Percentiles rank a stretch among this genome's conserved stretches.
phyloP scores from a whole-genome alignment of 1,140 invertebrate species.

The Hylyphantes graminicola region DNA sequence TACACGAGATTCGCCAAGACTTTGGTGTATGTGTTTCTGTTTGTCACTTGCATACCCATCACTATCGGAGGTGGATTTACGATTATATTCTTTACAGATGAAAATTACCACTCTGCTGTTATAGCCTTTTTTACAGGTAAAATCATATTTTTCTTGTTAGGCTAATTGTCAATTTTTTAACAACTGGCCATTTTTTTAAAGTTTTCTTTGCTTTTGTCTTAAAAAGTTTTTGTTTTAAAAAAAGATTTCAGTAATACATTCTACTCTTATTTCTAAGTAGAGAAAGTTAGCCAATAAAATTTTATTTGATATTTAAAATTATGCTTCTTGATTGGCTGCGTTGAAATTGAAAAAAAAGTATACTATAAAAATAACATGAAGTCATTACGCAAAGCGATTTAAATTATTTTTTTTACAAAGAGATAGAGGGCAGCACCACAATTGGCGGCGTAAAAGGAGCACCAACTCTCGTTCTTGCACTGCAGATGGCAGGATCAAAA shows the following conservation, averaged over 20 bases:
- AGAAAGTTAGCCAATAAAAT: background rate
- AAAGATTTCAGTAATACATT: background rate
- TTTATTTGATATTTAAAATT: background rate
- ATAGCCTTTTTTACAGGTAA: constrained; percentile 39
- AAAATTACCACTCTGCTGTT: constrained; percentile 22
- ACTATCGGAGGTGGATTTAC: constrained; percentile 2
- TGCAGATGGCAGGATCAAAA: no score
- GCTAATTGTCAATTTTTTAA: no score
- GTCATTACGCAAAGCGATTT: no score
- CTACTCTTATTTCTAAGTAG: background rate
- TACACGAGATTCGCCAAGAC: constrained; percentile 2
- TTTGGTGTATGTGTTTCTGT: constrained; percentile 5
- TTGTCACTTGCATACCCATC: constrained; percentile 11
- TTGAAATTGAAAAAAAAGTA: no score
- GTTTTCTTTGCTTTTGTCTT: constrained; percentile 65
- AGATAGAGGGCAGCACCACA: no score
- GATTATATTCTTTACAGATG: constrained; percentile 24
- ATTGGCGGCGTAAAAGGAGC: no score
- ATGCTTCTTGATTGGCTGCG: no score
- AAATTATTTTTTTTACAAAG: no score
- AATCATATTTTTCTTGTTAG: no score
- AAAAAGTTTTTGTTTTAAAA: background rate
- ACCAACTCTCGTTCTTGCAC: no score
- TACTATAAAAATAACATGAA: no score
- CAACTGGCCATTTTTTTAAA: constrained; percentile 66